phyloP scores from a whole-genome alignment of 2,888 invertebrate genomes.

The Dysmachus trigonus region DNA sequence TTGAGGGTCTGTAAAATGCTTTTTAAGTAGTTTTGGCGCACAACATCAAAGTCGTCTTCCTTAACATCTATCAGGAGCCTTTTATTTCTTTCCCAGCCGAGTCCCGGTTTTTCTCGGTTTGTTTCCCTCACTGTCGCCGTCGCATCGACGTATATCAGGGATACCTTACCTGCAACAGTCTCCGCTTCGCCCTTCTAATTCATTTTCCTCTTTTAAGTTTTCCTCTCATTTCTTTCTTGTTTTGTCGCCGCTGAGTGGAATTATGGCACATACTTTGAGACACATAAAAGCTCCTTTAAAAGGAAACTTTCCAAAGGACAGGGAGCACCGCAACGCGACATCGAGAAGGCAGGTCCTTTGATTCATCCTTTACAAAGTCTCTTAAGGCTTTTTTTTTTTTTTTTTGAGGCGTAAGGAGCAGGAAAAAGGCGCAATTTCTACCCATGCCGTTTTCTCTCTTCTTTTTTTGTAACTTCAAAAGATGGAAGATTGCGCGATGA shows the following conservation, averaged over 20 bases:
- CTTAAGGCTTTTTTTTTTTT: neutral
- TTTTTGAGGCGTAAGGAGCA: neutral
- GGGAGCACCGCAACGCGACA: neutral
- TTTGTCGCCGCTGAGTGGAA: slow-evolving; percentile 19
- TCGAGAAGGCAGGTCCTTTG: slow-evolving; percentile 26
- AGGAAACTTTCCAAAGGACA: slow-evolving; percentile 35
- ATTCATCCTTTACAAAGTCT: slow-evolving; percentile 19
- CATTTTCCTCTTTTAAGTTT: slow-evolving; percentile 35
- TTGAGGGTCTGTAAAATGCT: slow-evolving; percentile 24
- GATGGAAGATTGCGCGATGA: neutral
- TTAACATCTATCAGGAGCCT: slow-evolving; percentile 35
- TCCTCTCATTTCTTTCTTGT: slow-evolving; percentile 35
- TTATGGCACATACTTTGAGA: slow-evolving; percentile 31
- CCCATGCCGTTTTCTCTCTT: neutral
- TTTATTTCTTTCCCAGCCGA: slow-evolving; percentile 5
- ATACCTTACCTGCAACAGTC: neutral
- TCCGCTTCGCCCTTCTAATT: neutral
- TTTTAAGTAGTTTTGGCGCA: slow-evolving; percentile 43
- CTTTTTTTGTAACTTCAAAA: neutral
- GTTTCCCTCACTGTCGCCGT: neutral
- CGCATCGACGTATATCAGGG: neutral
- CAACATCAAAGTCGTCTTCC: slow-evolving; percentile 39
- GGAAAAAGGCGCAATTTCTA: slow-evolving; percentile 14
- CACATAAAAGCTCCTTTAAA: slow-evolving; percentile 32
- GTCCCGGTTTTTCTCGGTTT: neutral